A percentile compares a stretch with the other conserved stretches of the same genome.
Conservation (phyloP, 1,140 invertebrate species). For the Atta cephalotes region DNA sequence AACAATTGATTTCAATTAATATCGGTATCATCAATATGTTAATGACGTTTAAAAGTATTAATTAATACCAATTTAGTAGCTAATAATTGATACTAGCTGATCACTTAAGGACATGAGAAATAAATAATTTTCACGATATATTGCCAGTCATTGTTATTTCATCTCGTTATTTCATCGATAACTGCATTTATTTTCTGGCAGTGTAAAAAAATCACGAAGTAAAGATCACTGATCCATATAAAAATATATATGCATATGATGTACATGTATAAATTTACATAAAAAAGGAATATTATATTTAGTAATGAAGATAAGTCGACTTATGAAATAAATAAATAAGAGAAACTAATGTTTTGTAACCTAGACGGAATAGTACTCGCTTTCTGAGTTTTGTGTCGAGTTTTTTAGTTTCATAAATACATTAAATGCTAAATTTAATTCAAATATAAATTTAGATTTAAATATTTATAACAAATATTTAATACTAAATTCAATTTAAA, state of each 20-base stretch:
- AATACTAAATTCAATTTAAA: constrained; percentile 28
- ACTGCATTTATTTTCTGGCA: constrained; percentile 19
- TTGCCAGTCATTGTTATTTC: constrained; percentile 19
- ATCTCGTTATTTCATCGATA: neutral
- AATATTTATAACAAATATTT: constrained; percentile 38
- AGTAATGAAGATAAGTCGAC: constrained; percentile 73
- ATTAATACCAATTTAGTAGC: constrained; percentile 19
- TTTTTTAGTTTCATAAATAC: constrained; percentile 31
- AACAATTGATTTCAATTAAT: constrained; percentile 61
- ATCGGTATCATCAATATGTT: neutral
- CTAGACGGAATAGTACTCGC: constrained; percentile 35
- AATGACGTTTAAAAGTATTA: neutral
- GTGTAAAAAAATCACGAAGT: constrained; percentile 24
- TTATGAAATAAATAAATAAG: constrained; percentile 81
- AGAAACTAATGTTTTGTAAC: constrained; percentile 51
- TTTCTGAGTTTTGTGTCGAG: neutral
- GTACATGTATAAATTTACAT: constrained; percentile 80
- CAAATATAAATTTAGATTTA: constrained; percentile 40
- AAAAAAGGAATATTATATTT: constrained; percentile 77
- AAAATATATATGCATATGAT: constrained; percentile 77
- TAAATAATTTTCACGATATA: constrained; percentile 39
- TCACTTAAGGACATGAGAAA: constrained; percentile 28
- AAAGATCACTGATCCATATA: constrained; percentile 58
- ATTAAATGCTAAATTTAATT: constrained; percentile 46
- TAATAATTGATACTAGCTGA: constrained; percentile 12